A percentile compares a stretch with the other conserved stretches of the same genome.
Conservation (phyloP, 2,888 invertebrate genomes). For the Thymelicus lineola region DNA sequence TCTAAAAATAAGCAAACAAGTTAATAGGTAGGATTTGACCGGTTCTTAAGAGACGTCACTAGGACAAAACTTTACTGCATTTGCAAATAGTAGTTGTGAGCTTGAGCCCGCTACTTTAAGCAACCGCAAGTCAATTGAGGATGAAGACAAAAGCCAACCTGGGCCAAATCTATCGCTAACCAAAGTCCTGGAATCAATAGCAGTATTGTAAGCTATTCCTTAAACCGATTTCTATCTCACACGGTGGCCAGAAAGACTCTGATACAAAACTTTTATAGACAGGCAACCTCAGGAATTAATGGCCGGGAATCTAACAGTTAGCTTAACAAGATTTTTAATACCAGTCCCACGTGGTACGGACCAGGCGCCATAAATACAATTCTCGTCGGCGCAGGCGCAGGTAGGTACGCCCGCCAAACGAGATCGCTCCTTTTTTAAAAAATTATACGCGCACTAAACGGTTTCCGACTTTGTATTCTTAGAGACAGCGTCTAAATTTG, state of each 20-base stretch:
- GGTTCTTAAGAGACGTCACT: too few relatives aligned
- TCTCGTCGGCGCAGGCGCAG: constrained; percentile 80
- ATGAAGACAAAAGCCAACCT: too few relatives aligned
- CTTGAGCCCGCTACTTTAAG: too few relatives aligned
- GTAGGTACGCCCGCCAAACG: constrained; percentile 84
- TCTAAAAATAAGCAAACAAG: too few relatives aligned
- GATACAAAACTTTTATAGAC: constrained; percentile 24
- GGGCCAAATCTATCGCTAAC: too few relatives aligned
- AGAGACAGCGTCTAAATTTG: constrained; percentile 54
- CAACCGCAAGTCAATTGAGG: too few relatives aligned
- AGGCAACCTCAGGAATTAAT: constrained; percentile 56
- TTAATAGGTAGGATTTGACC: too few relatives aligned
- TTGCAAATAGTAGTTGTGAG: too few relatives aligned
- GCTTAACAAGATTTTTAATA: constrained; percentile 79
- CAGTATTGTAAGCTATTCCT: too few relatives aligned
- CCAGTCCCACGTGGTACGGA: constrained; percentile 73
- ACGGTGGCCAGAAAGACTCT: background rate
- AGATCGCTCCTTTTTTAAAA: constrained; percentile 79
- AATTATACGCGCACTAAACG: constrained; percentile 42
- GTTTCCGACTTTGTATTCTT: constrained; percentile 48
- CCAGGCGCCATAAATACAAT: constrained; percentile 84
- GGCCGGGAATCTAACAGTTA: constrained; percentile 74
- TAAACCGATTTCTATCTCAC: background rate
- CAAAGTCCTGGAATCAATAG: too few relatives aligned
- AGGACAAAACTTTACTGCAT: too few relatives aligned